Evolutionary conservation across 2,888 invertebrate species (phyloP).

Genomic region (Dryobota labecula): DNA sequence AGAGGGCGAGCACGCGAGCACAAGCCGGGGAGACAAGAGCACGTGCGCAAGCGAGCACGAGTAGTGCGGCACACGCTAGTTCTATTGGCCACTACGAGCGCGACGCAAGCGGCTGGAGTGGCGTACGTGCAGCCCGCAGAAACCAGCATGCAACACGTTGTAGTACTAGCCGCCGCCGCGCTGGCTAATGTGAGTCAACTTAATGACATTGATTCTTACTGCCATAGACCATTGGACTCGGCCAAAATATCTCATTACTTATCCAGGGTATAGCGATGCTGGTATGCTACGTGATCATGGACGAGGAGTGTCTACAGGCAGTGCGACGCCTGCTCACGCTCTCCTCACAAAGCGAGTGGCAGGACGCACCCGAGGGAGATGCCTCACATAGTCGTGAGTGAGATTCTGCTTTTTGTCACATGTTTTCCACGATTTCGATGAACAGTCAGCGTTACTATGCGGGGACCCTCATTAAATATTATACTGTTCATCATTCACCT

Average conservation of each 20-base stretch:
- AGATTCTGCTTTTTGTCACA: neutral
- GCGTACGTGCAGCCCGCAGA: constrained; percentile 85
- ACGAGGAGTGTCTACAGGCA: constrained; percentile 89
- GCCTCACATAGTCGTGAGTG: constrained; percentile 92
- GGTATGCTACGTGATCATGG: constrained; percentile 91
- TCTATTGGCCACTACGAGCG: constrained; percentile 78
- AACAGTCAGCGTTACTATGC: no score
- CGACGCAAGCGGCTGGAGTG: constrained; percentile 83
- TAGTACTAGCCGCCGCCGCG: constrained; percentile 79
- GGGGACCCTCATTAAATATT: no score
- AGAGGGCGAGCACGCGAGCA: neutral
- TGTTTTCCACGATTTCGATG: no score
- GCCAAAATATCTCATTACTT: neutral
- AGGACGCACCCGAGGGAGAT: constrained; percentile 89
- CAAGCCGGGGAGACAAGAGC: constrained; percentile 80
- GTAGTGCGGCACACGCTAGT: constrained; percentile 82
- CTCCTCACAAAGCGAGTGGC: constrained; percentile 83
- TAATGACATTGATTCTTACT: neutral
- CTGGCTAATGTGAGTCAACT: constrained; percentile 78
- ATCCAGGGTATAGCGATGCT: constrained; percentile 90
- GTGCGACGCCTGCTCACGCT: constrained; percentile 80
- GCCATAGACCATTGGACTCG: neutral
- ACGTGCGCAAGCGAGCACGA: constrained; percentile 82
- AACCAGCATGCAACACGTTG: constrained; percentile 74
- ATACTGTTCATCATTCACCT: no score